These are phyloP conservation scores for Lottia scabra DNA, from an alignment of 2,888 invertebrate species.

Conservation along the genomic window DNA sequence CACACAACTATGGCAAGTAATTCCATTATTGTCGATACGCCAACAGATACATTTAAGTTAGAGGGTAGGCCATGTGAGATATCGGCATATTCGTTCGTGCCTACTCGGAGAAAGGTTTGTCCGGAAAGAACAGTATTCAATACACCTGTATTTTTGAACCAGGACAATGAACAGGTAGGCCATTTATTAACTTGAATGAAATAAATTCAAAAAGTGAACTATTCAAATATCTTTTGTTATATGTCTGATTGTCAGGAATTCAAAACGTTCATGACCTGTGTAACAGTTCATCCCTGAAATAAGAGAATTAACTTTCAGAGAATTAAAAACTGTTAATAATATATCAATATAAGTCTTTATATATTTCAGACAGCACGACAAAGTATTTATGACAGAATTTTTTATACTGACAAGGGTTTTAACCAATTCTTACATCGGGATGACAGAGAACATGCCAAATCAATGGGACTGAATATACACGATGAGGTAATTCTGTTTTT, in stretches of 20 bases:
- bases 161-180: background rate
- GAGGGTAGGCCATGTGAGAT: background rate
- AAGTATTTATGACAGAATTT: conserved; percentile 56
- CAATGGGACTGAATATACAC: conserved; percentile 56
- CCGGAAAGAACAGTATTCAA: background rate
- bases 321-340: no score
- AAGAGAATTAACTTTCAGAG: no score
- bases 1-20: no score
- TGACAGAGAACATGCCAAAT: conserved; percentile 66
- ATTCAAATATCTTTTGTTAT: no score
- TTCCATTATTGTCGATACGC: background rate
- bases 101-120: background rate
- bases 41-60: background rate
- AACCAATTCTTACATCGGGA: conserved; percentile 63
- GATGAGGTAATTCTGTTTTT: conserved; percentile 46
- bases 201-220: no score
- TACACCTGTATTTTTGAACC: background rate
- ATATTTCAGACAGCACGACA: no score
- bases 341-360: no score
- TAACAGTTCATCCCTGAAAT: no score
- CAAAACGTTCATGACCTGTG: no score
- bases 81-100: background rate
- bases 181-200: no score
- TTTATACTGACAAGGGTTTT: conserved; percentile 50
- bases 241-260: no score